These are phyloP conservation scores for Mimas tiliae DNA, from an alignment of 2,888 invertebrate genomes.

Conservation along the genomic window DNA sequence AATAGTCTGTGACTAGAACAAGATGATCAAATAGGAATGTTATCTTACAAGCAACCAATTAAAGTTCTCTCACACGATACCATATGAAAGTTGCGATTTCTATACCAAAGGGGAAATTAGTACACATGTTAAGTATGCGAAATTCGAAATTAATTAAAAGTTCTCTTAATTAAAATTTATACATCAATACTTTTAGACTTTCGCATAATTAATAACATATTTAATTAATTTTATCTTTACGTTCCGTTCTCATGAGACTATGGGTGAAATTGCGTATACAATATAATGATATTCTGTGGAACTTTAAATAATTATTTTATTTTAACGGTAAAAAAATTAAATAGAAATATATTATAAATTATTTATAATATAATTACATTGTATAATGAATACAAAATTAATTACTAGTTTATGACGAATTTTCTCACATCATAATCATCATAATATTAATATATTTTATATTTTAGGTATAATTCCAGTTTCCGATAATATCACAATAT, in stretches of 20 bases:
- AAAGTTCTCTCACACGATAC: conserved; percentile 13
- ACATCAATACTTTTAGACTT: conserved; percentile 26
- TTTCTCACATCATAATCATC: too few species aligned
- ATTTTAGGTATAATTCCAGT: background rate
- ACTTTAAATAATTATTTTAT: background rate
- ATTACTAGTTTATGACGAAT: too few species aligned
- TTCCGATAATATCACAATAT: background rate
- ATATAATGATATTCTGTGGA: background rate
- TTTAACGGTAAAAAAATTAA: too few species aligned
- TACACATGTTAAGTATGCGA: conserved; percentile 23
- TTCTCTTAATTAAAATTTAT: conserved; percentile 36
- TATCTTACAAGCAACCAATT: background rate
- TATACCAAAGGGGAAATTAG: conserved; percentile 14
- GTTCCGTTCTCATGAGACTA: background rate
- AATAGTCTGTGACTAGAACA: too few species aligned
- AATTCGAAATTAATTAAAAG: conserved; percentile 44
- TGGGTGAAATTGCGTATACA: background rate
- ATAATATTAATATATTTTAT: background rate
- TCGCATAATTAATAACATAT: conserved; percentile 19
- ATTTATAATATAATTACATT: too few species aligned
- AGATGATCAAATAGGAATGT: background rate
- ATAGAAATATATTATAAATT: too few species aligned
- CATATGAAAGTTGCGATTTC: conserved; percentile 19
- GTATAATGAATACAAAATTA: too few species aligned
- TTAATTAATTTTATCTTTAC: conserved; percentile 26